phyloP scores from a whole-genome alignment of 2,797 vertebrate genomes.

The Sarcoramphus papa region DNA sequence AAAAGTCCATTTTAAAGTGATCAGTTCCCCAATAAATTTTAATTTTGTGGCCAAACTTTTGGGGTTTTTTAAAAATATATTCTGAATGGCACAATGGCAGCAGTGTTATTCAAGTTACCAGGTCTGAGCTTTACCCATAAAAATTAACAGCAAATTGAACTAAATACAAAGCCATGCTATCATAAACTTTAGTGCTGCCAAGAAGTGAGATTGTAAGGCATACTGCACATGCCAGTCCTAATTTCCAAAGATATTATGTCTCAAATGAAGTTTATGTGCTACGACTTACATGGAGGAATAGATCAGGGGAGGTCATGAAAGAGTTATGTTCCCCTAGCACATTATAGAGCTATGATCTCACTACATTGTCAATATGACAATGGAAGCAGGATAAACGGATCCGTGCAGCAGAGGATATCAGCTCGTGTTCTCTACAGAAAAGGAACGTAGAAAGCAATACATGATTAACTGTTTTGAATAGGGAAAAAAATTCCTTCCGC shows the following conservation, averaged over 20 bases:
- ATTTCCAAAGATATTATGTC: background rate
- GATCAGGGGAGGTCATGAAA: background rate
- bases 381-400: conserved; percentile 35
- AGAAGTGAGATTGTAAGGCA: background rate
- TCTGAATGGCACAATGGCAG: background rate
- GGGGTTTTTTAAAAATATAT: background rate
- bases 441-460: background rate
- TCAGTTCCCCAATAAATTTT: background rate
- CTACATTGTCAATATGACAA: conserved; percentile 46
- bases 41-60: background rate
- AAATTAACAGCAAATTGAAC: background rate
- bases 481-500: conserved; percentile 10
- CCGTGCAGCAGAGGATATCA: background rate
- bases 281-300: background rate
- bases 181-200: background rate
- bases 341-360: conserved; percentile 20
- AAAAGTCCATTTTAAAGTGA: background rate
- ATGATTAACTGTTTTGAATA: conserved; percentile 50
- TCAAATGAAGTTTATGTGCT: background rate
- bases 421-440: conserved; percentile 8
- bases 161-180: background rate
- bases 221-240: background rate
- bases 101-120: background rate
- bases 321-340: conserved; percentile 26
- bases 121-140: background rate